phyloP scores from a whole-genome alignment of 2,113 vertebrate genomes.

The Takifugu bimaculatus region DNA sequence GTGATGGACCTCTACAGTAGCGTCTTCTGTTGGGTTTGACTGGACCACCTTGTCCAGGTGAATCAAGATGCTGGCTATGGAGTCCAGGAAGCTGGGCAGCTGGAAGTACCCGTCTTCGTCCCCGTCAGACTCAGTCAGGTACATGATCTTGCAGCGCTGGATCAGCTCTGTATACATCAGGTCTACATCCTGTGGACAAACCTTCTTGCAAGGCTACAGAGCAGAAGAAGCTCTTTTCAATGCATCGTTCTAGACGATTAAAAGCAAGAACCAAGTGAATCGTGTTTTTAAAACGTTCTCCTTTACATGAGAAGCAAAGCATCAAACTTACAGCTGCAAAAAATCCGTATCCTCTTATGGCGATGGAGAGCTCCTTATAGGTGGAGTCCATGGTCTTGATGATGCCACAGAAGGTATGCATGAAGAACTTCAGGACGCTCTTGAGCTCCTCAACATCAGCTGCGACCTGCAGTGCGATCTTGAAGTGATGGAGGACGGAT shows the following conservation, averaged over 20 bases:
- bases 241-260: too few relatives aligned
- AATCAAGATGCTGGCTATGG: conserved; percentile 89
- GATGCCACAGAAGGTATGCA: conserved; percentile 92
- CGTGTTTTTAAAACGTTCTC: too few relatives aligned
- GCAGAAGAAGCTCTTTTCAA: background rate
- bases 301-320: background rate
- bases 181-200: conserved; percentile 86
- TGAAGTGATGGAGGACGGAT: background rate
- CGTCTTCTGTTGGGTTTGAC: background rate
- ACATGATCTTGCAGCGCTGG: conserved; percentile 97
- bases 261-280: too few relatives aligned
- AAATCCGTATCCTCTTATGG: conserved; percentile 92
- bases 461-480: conserved; percentile 86
- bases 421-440: conserved; percentile 86
- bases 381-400: conserved; percentile 86
- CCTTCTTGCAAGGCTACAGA: conserved; percentile 87
- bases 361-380: conserved; percentile 89
- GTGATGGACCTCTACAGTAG: background rate
- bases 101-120: conserved; percentile 88
- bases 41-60: conserved; percentile 82
- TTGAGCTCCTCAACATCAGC: conserved; percentile 84
- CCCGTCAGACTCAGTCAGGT: conserved; percentile 84
- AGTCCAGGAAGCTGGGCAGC: conserved; percentile 94
- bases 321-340: conserved; percentile 85
- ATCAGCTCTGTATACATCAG: conserved; percentile 94